Conservation (phyloP, 2,888 invertebrate species). For the Norana najaformis region DNA sequence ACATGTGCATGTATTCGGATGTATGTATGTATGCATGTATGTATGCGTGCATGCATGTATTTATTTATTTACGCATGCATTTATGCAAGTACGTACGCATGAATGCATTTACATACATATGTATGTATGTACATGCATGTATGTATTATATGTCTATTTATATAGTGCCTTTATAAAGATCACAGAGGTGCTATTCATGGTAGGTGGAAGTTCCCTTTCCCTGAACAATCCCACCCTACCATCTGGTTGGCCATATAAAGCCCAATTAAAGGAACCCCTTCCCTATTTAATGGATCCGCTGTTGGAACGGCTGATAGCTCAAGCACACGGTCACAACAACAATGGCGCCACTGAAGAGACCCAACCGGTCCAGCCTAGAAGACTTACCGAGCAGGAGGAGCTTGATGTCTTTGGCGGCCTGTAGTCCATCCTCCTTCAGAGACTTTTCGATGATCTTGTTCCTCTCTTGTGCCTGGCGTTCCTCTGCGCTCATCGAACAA, state of each 20-base stretch:
- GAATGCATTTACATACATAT: no score
- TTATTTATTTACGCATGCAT: no score
- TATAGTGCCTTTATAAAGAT: neutral
- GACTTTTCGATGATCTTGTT: constrained; percentile 96
- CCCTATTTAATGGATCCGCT: neutral
- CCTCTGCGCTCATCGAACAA: constrained; percentile 99
- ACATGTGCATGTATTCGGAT: no score
- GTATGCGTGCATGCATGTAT: no score
- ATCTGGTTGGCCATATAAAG: neutral
- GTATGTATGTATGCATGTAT: no score
- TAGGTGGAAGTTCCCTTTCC: no score
- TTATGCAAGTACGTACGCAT: no score
- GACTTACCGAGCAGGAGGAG: constrained; percentile 86
- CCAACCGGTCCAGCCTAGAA: neutral
- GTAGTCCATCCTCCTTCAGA: constrained; percentile 96
- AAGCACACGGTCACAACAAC: neutral
- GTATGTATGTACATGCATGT: no score
- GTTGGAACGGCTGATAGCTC: neutral
- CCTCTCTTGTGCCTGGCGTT: constrained; percentile 95
- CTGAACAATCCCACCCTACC: no score
- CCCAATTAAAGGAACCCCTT: neutral
- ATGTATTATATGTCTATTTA: neutral
- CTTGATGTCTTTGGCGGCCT: constrained; percentile 98
- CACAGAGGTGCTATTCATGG: neutral
- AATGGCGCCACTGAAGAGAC: neutral